Base-by-base conservation (phyloP, 2,113 vertebrate genomes). In the Riparia riparia region DNA sequence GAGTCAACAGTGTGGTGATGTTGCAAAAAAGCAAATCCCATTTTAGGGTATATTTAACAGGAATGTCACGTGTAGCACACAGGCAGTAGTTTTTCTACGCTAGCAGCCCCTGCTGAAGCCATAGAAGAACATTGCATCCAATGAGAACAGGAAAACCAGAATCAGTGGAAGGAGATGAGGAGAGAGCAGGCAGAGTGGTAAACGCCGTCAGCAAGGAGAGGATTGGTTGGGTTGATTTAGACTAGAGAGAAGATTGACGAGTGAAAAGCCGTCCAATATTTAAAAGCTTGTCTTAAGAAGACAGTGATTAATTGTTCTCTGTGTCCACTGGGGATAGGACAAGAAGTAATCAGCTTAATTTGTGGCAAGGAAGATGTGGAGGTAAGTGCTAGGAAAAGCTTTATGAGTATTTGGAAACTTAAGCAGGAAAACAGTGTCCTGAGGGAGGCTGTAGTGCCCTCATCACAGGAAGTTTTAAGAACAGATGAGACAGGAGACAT, bases 1-100 rank as follows among this genome's bases (percentile, higher is more conserved):
- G 95, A 97, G 94, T 97, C 94, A 96, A 97, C 86, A 72, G 77
- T 85, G 73, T 95, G 86, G 93, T 97, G 95, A 96, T 65, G 70
- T 71, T 89, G 96, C 94, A 97, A 96, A 96, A 96, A 96, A 84
- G 64, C 72, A 96, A 94, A 96, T 95, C 77, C 86, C 89, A 63
- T 95, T 96, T 95, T 66, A 64, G 93, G 89, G 78, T 94, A 32
- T 96, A 82, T 96, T 95, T 96, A 91, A 94, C 84, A 76, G 84
- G 61, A 96, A 14, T 69, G 60, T 96, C 89, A 89, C 17, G 11
- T 89, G 91, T 86, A 89, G 81, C 61, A 45, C 53, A 41, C 60
- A 89, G 93, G 86, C 91, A 49, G 86, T 87, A 91, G 80, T 70
- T 94, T 85, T 84, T 92, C 53, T 96, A 91, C 78, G 47, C 83